Percentiles rank a stretch among this genome's conserved stretches.
Evolutionary conservation across 2,797 vertebrate species (phyloP).

Genomic region (Silurus aristotelis): DNA sequence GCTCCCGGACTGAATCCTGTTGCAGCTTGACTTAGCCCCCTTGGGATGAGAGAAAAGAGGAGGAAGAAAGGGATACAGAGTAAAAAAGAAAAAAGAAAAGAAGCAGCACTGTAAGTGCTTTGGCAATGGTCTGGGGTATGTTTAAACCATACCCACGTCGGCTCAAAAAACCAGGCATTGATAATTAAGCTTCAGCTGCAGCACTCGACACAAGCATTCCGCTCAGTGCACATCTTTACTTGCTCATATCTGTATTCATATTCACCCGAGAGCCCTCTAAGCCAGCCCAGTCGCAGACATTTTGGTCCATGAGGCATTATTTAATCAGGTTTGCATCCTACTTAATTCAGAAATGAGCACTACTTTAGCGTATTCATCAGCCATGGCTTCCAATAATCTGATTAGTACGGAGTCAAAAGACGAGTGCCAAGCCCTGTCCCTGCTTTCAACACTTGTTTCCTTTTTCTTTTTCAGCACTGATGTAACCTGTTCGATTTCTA

Average conservation of each 20-base stretch:
- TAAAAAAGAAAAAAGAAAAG: conserved; percentile 53
- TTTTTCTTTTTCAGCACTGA: neutral
- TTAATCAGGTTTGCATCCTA: conserved; percentile 39
- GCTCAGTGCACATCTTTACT: conserved; percentile 30
- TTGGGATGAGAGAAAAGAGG: conserved; percentile 59
- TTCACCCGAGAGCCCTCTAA: conserved; percentile 26
- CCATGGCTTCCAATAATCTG: conserved; percentile 40
- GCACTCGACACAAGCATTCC: conserved; percentile 17
- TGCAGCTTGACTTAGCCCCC: conserved; percentile 73
- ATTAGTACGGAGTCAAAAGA: conserved; percentile 40
- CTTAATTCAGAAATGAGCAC: conserved; percentile 48
- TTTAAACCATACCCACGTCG: conserved; percentile 49
- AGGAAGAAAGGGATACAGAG: conserved; percentile 33
- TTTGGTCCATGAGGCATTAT: conserved; percentile 34
- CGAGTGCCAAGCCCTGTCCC: neutral
- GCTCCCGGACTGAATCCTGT: conserved; percentile 72
- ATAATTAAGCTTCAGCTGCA: conserved; percentile 38
- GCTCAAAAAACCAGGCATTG: conserved; percentile 18
- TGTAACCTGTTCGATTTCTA: neutral
- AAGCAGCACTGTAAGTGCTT: conserved; percentile 70
- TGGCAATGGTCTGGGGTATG: conserved; percentile 70
- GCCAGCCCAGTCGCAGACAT: conserved; percentile 11
- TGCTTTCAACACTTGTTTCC: neutral
- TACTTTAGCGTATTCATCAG: conserved; percentile 49
- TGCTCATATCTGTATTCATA: conserved; percentile 45